Evolutionary conservation across 2,113 vertebrate genomes (phyloP).

Genomic region (Siphamia tubifer): DNA sequence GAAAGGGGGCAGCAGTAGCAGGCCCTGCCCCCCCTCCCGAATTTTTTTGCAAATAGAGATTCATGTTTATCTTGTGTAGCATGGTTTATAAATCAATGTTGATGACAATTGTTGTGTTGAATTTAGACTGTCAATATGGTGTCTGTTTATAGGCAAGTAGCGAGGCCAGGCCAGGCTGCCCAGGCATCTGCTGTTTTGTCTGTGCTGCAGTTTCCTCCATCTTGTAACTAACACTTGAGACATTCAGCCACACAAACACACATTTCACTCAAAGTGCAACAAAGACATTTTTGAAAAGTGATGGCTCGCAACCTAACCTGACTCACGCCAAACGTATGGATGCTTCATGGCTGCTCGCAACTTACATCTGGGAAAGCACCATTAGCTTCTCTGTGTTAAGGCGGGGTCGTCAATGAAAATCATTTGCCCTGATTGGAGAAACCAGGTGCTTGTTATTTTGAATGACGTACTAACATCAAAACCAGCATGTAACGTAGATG

Average conservation of each 20-base stretch:
- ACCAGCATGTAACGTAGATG: too few relatives aligned
- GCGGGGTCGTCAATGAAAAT: too few relatives aligned
- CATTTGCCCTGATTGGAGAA: too few relatives aligned
- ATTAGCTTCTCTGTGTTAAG: too few relatives aligned
- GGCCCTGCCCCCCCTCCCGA: too few relatives aligned
- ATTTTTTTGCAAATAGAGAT: constrained; percentile 28
- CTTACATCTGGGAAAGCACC: too few relatives aligned
- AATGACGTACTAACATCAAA: too few relatives aligned
- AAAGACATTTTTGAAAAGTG: not conserved
- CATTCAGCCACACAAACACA: not conserved
- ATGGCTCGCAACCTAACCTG: not conserved
- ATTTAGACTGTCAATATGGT: constrained; percentile 42
- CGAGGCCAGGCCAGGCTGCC: constrained; percentile 35
- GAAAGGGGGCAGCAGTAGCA: too few relatives aligned
- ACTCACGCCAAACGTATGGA: too few relatives aligned
- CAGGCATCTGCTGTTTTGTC: constrained; percentile 43
- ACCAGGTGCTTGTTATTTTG: too few relatives aligned
- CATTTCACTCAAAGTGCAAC: not conserved
- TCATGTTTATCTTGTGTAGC: not conserved
- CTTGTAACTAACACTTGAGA: constrained; percentile 28
- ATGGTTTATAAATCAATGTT: constrained; percentile 19
- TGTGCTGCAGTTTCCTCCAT: constrained; percentile 9
- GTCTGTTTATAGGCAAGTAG: constrained; percentile 19
- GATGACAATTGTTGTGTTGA: constrained; percentile 9
- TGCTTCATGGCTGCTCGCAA: too few relatives aligned